Percentiles rank a stretch among this genome's conserved stretches.
Conservation (phyloP, 2,113 vertebrate species). For the Panurus biarmicus region DNA sequence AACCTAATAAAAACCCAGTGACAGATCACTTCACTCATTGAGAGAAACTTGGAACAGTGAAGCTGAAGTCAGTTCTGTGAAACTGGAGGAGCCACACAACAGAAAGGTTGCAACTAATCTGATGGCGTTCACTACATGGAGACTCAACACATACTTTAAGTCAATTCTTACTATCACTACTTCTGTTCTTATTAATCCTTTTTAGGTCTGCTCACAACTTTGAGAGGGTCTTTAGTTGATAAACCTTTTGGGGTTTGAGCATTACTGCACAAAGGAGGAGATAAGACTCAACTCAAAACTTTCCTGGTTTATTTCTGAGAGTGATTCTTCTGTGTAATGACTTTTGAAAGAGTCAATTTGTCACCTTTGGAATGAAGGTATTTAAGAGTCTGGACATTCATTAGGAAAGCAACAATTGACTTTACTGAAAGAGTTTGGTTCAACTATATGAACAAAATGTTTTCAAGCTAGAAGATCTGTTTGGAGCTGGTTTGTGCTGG, state of each 20-base stretch:
- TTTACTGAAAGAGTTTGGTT: not conserved
- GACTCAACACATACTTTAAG: not conserved
- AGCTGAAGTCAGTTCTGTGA: not conserved
- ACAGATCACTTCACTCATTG: constrained; percentile 40
- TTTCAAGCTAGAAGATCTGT: constrained; percentile 15
- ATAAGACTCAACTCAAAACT: not conserved
- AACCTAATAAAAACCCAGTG: constrained; percentile 37
- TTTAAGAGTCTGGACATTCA: constrained; percentile 1
- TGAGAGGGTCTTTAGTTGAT: not conserved
- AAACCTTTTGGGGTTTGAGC: not conserved
- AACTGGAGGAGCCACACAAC: not conserved
- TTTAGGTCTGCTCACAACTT: not conserved
- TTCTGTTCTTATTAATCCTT: not conserved
- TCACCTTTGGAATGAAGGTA: not conserved
- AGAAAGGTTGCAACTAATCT: not conserved
- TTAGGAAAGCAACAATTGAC: constrained; percentile 1
- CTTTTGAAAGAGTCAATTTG: not conserved
- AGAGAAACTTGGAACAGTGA: constrained; percentile 26
- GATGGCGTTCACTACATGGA: not conserved
- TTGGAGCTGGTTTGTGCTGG: constrained; percentile 21
- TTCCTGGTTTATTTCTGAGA: not conserved
- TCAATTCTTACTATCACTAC: not conserved
- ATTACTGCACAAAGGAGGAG: not conserved
- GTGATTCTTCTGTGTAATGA: not conserved
- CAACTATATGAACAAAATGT: not conserved